These are phyloP conservation scores for Xenopus tropicalis DNA, from an alignment of 2,113 vertebrate genomes.

Conservation along the genomic window DNA sequence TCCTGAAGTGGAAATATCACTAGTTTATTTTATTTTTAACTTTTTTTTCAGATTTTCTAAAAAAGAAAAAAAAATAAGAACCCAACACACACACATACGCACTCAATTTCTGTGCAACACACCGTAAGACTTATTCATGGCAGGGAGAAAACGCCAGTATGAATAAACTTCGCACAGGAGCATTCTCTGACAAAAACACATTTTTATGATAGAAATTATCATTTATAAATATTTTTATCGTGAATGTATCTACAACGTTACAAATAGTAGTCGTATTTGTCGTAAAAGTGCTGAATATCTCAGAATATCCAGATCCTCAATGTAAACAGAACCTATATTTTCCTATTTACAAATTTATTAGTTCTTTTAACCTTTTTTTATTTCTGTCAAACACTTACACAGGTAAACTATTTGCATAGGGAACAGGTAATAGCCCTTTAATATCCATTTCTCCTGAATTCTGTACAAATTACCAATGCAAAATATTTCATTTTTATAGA, in stretches of 20 bases:
- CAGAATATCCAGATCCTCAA: constrained; percentile 75
- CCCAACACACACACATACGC: background rate
- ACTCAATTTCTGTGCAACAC: background rate
- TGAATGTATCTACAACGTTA: constrained; percentile 73
- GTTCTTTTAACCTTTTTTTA: constrained; percentile 58
- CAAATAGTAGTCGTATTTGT: constrained; percentile 65
- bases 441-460: constrained; percentile 74
- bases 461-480: constrained; percentile 77
- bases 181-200: constrained; percentile 70
- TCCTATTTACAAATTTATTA: constrained; percentile 55
- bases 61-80: constrained; percentile 49
- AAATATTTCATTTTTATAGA: constrained; percentile 67
- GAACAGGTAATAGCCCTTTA: constrained; percentile 81
- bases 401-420: constrained; percentile 83
- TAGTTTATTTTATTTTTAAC: constrained; percentile 47
- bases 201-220: constrained; percentile 71
- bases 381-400: constrained; percentile 73
- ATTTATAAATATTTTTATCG: constrained; percentile 74
- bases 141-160: constrained; percentile 64
- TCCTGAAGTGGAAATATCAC: constrained; percentile 59
- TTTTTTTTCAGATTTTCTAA: constrained; percentile 50
- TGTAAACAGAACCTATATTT: constrained; percentile 72
- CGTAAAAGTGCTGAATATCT: constrained; percentile 79
- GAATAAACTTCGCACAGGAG: constrained; percentile 69
- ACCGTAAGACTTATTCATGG: constrained; percentile 64